These are phyloP conservation scores for Oegoconia quadripuncta DNA, from an alignment of 2,888 invertebrate species.

Conservation along the genomic window DNA sequence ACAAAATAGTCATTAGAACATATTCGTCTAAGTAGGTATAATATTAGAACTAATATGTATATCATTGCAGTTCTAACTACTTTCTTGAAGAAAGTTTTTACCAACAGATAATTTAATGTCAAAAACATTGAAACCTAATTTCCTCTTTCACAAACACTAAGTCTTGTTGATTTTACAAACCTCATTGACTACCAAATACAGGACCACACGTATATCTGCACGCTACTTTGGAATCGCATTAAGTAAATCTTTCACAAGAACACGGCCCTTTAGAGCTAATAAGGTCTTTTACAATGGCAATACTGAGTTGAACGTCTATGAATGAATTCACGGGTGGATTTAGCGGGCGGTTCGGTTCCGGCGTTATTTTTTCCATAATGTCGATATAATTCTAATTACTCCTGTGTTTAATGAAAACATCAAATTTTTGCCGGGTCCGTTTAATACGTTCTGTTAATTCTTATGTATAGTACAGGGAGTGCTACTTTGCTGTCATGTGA, in stretches of 20 bases:
- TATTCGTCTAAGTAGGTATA: neutral
- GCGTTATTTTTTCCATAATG: neutral
- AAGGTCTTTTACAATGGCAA: constrained; percentile 47
- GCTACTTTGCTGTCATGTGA: too few species aligned
- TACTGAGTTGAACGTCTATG: constrained; percentile 29
- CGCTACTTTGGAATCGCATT: constrained; percentile 51
- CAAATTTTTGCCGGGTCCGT: too few species aligned
- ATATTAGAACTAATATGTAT: too few species aligned
- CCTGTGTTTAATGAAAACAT: too few species aligned
- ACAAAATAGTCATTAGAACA: neutral
- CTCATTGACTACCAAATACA: constrained; percentile 62
- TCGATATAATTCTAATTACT: too few species aligned
- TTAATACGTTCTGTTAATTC: too few species aligned
- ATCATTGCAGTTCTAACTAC: neutral
- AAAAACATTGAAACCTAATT: neutral
- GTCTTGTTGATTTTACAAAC: constrained; percentile 19
- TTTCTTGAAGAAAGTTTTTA: neutral
- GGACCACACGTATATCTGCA: constrained; percentile 48
- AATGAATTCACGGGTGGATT: constrained; percentile 29
- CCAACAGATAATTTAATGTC: neutral
- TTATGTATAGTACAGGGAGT: too few species aligned
- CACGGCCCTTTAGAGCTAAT: constrained; percentile 50
- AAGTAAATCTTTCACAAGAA: constrained; percentile 50
- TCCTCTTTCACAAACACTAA: neutral
- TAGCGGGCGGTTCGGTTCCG: constrained; percentile 18